Evolutionary conservation across 2,888 invertebrate genomes (phyloP).

Genomic region (Shargacucullia verbasci): DNA sequence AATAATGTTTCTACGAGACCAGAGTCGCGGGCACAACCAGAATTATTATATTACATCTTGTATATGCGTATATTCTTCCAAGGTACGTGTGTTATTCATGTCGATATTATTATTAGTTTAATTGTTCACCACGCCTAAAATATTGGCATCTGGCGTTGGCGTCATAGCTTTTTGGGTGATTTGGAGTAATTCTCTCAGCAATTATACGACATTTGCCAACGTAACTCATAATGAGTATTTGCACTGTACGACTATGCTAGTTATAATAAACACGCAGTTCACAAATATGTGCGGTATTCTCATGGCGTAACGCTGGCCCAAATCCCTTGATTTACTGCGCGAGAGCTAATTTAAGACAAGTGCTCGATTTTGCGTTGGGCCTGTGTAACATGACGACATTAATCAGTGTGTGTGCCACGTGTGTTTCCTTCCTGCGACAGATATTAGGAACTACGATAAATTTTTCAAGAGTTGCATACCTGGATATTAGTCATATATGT

Average conservation of each 20-base stretch:
- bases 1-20: no score
- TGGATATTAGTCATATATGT: slow-evolving; percentile 29
- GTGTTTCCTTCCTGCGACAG: slow-evolving; percentile 43
- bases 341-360: slow-evolving; percentile 80
- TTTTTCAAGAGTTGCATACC: slow-evolving; percentile 33
- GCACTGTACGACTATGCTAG: slow-evolving; percentile 11
- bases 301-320: slow-evolving; percentile 75
- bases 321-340: slow-evolving; percentile 79
- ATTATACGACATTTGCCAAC: slow-evolving; percentile 40
- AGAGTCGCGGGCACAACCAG: no score
- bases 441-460: slow-evolving; percentile 39
- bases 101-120: slow-evolving; percentile 26
- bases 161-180: slow-evolving; percentile 28
- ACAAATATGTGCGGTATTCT: slow-evolving; percentile 72
- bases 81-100: neutral
- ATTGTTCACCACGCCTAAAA: slow-evolving; percentile 11
- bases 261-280: slow-evolving; percentile 70
- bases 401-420: slow-evolving; percentile 39
- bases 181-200: slow-evolving; percentile 26
- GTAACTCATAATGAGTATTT: slow-evolving; percentile 38
- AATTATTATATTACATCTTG: no score
- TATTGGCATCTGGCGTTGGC: slow-evolving; percentile 13
- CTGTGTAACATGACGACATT: slow-evolving; percentile 40
- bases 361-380: slow-evolving; percentile 66
- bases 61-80: no score